Percentiles rank a stretch among this genome's conserved stretches.
phyloP scores from a whole-genome alignment of 2,888 invertebrate genomes.

The Syrphus vitripennis region DNA sequence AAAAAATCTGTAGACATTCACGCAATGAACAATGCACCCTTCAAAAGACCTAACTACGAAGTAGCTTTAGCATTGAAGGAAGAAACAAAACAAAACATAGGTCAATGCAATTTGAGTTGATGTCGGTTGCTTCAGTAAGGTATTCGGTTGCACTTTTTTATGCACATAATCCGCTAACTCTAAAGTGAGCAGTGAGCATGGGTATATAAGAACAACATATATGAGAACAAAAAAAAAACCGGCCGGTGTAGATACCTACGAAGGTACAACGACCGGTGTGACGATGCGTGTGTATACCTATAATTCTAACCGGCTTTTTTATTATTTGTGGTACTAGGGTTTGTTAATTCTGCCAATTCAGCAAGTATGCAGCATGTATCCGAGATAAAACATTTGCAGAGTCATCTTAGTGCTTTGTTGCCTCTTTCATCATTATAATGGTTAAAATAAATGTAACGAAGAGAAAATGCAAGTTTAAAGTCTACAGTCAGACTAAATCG shows the following conservation, averaged over 20 bases:
- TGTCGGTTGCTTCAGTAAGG: neutral
- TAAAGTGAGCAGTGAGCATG: neutral
- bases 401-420: too few species aligned
- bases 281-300: neutral
- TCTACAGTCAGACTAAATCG: slow-evolving; percentile 29
- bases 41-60: neutral
- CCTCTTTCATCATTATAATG: neutral
- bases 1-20: neutral
- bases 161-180: neutral
- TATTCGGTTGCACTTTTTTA: neutral
- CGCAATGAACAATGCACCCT: neutral
- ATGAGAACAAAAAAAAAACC: neutral
- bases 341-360: slow-evolving; percentile 29
- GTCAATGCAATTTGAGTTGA: neutral
- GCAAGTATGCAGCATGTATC: neutral
- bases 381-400: neutral
- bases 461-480: neutral
- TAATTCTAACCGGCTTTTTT: slow-evolving; percentile 37
- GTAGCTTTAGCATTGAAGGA: neutral
- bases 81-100: neutral
- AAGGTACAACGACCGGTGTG: slow-evolving; percentile 43
- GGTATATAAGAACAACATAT: neutral
- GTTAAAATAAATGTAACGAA: neutral
- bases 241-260: neutral
- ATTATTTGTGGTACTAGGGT: neutral